Conservation (phyloP, 2,888 invertebrate species). For the Parthenolecanium corni region DNA sequence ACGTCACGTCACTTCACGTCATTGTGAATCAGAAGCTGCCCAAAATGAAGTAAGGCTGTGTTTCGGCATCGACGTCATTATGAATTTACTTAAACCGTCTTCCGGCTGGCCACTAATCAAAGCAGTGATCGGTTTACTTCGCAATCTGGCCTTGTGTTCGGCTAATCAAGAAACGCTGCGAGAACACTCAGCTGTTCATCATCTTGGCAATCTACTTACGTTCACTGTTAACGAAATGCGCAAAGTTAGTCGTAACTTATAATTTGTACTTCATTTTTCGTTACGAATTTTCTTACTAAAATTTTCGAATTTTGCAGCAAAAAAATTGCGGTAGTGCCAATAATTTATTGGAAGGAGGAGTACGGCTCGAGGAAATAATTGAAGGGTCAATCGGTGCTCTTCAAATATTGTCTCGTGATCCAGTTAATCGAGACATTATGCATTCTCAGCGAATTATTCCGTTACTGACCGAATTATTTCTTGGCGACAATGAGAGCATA, state of each 20-base stretch:
- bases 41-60: slow-evolving; percentile 91
- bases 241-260: slow-evolving; percentile 51
- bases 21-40: slow-evolving; percentile 91
- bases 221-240: slow-evolving; percentile 91
- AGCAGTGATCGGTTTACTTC: slow-evolving; percentile 91
- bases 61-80: slow-evolving; percentile 82
- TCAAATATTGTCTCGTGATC: slow-evolving; percentile 90
- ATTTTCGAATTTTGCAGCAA: not conserved
- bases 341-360: slow-evolving; percentile 62
- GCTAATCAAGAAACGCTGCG: slow-evolving; percentile 90
- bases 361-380: slow-evolving; percentile 97
- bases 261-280: not conserved
- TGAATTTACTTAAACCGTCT: slow-evolving; percentile 89
- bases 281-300: not conserved
- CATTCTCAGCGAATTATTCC: slow-evolving; percentile 88
- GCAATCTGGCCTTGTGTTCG: slow-evolving; percentile 90
- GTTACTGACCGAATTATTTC: slow-evolving; percentile 89
- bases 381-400: slow-evolving; percentile 96
- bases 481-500: slow-evolving; percentile 94
- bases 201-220: slow-evolving; percentile 82
- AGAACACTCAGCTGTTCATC: slow-evolving; percentile 88
- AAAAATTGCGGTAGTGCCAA: not conserved
- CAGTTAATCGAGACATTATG: slow-evolving; percentile 83
- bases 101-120: slow-evolving; percentile 96
- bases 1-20: slow-evolving; percentile 91